phyloP scores from a whole-genome alignment of 2,888 invertebrate species.

The Ectemnius cavifrons region DNA sequence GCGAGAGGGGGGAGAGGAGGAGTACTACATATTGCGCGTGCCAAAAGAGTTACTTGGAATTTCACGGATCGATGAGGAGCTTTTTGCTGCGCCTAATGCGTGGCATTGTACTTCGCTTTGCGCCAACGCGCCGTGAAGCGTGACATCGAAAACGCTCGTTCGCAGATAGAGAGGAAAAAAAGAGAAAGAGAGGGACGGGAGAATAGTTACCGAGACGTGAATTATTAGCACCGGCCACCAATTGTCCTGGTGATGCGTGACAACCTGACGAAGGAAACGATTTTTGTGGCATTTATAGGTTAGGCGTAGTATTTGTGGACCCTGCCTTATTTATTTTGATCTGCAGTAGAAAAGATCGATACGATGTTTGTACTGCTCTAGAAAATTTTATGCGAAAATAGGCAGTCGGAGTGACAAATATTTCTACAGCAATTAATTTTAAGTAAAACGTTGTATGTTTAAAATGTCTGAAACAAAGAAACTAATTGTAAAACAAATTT shows the following conservation, averaged over 20 bases:
- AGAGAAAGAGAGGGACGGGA: neutral
- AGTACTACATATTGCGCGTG: conserved; percentile 1
- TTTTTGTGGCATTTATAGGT: no score
- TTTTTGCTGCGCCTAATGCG: conserved; percentile 18
- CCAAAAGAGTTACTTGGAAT: conserved; percentile 34
- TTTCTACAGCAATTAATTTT: no score
- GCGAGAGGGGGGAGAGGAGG: neutral
- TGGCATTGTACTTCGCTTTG: conserved; percentile 12
- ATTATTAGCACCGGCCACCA: neutral
- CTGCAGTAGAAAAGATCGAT: no score
- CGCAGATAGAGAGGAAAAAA: neutral
- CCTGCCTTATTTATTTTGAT: no score
- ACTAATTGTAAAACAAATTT: no score
- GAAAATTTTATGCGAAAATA: no score
- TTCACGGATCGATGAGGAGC: conserved; percentile 17
- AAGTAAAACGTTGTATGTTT: no score
- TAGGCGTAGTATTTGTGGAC: no score
- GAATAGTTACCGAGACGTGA: neutral
- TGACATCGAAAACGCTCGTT: neutral
- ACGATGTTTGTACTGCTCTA: no score
- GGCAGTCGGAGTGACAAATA: no score
- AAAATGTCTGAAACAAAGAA: no score
- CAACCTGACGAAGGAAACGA: neutral
- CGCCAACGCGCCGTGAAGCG: conserved; percentile 11
- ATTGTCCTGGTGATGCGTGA: neutral